Conservation (phyloP, 2,888 invertebrate species). For the Dendrolimus pini region DNA sequence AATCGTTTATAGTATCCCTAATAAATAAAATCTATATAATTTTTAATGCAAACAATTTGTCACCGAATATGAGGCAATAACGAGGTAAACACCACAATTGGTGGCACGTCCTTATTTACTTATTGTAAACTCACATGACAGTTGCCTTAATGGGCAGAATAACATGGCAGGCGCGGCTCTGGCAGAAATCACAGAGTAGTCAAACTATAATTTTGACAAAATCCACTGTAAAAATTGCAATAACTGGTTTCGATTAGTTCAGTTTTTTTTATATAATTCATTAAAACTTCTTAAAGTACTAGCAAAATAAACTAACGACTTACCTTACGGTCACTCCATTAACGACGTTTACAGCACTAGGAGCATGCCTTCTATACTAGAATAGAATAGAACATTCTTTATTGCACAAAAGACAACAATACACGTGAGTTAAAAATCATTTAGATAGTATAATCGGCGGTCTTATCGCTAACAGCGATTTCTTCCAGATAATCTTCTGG, state of each 20-base stretch:
- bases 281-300: not conserved
- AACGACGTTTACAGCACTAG: too few species aligned
- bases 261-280: not conserved
- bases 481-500: too few species aligned
- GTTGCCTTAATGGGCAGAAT: conserved; percentile 72
- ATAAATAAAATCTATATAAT: conserved; percentile 38
- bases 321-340: too few species aligned
- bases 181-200: conserved; percentile 33
- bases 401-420: too few species aligned
- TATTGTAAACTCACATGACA: conserved; percentile 76
- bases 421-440: too few species aligned
- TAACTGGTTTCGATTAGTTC: not conserved
- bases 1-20: too few species aligned
- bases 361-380: too few species aligned
- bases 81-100: conserved; percentile 51
- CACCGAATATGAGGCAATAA: conserved; percentile 64
- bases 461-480: too few species aligned
- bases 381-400: too few species aligned
- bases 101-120: conserved; percentile 67
- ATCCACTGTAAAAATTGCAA: not conserved
- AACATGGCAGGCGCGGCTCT: conserved; percentile 67
- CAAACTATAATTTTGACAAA: conserved; percentile 1
- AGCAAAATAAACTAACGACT: not conserved
- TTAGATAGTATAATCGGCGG: too few species aligned
- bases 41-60: conserved; percentile 63